Conservation (phyloP, 2,113 vertebrate species). For the Cyphomyrus plagiostoma region DNA sequence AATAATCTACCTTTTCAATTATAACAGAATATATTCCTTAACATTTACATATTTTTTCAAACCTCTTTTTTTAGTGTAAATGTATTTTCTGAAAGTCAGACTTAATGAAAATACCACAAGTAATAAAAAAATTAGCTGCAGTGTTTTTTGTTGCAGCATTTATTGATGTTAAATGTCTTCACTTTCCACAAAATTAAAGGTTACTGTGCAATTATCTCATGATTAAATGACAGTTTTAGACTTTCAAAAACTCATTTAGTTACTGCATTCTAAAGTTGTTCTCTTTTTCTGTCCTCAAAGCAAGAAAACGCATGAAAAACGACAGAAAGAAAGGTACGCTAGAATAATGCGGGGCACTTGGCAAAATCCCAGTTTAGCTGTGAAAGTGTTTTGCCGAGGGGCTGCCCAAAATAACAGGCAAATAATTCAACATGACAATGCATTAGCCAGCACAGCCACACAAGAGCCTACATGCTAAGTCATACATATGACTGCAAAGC, state of each 20-base stretch:
- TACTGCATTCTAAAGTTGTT: background rate
- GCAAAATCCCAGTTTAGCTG: background rate
- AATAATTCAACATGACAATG: background rate
- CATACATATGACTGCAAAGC: slow-evolving; percentile 13
- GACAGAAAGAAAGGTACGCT: background rate
- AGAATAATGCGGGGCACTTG: background rate
- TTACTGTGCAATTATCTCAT: background rate
- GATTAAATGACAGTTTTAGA: background rate
- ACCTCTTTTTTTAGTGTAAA: background rate
- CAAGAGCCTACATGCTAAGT: background rate
- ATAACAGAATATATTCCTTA: background rate
- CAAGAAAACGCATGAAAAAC: background rate
- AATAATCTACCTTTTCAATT: background rate
- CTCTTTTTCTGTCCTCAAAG: background rate
- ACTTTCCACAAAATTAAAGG: background rate
- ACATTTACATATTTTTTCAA: background rate
- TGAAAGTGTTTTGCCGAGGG: background rate
- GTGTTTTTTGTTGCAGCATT: background rate
- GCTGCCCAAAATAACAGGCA: background rate
- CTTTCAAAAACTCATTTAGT: background rate
- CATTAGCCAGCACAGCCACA: background rate
- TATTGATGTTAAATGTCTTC: background rate
- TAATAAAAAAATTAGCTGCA: background rate
- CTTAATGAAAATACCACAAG: background rate
- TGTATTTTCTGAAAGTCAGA: background rate